These are phyloP conservation scores for Cydia fagiglandana DNA, from an alignment of 1,140 invertebrate genomes.

Conservation along the genomic window DNA sequence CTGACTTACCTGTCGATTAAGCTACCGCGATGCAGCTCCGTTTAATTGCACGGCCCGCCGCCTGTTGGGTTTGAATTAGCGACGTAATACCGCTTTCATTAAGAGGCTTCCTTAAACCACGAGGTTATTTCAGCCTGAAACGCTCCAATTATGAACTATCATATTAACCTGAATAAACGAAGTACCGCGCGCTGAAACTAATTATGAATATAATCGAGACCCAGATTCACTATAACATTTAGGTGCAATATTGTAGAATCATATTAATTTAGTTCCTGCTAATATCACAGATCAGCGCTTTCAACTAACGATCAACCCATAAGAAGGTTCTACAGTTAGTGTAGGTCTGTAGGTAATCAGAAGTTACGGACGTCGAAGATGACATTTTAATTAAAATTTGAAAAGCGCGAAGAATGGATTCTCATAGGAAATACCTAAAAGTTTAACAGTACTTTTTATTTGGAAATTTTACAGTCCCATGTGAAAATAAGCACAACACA, in stretches of 20 bases:
- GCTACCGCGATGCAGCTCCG: slow-evolving; percentile 5
- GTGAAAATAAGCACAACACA: no score
- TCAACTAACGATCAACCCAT: background rate
- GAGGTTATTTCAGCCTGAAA: slow-evolving; percentile 4
- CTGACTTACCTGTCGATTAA: slow-evolving; percentile 16
- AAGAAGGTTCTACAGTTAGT: background rate
- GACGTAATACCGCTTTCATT: slow-evolving; percentile 13
- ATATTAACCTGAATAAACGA: background rate
- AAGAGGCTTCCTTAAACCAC: background rate
- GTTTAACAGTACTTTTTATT: no score
- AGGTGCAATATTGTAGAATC: no score
- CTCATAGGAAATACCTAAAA: no score
- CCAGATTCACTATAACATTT: background rate
- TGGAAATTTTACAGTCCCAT: no score
- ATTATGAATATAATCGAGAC: background rate
- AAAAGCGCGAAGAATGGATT: background rate
- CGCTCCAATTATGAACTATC: background rate
- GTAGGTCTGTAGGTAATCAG: background rate
- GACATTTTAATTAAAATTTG: background rate
- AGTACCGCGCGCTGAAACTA: background rate
- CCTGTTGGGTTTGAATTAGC: slow-evolving; percentile 20
- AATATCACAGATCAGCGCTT: background rate
- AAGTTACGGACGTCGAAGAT: background rate
- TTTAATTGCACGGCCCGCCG: slow-evolving; percentile 9
- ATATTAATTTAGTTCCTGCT: no score